Percentiles rank a stretch among this genome's conserved stretches.
These are phyloP conservation scores for Esox lucius DNA, from an alignment of 2,797 vertebrate genomes.

Conservation along the genomic window DNA sequence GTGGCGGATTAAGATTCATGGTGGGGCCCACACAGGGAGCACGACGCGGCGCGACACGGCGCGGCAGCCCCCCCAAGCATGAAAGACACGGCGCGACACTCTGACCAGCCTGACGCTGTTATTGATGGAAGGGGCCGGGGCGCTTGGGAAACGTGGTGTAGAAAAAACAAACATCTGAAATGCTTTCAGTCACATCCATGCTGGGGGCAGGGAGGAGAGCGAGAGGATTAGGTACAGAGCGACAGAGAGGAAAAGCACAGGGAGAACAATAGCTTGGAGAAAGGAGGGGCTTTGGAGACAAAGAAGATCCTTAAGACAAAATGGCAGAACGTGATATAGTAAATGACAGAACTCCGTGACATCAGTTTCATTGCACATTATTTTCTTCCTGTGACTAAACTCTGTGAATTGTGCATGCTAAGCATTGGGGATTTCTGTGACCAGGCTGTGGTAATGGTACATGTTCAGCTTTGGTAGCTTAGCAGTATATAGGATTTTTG, in stretches of 20 bases:
- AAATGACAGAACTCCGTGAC: not conserved
- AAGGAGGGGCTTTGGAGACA: slow-evolving; percentile 9
- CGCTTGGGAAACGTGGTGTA: slow-evolving; percentile 45
- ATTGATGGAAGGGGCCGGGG: slow-evolving; percentile 60
- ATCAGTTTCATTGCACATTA: not conserved
- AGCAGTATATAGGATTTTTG: not conserved
- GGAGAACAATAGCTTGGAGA: not conserved
- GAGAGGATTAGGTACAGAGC: not conserved
- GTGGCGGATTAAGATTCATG: slow-evolving; percentile 80
- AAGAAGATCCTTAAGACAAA: not conserved
- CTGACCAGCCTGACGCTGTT: slow-evolving; percentile 57
- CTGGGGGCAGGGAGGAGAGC: slow-evolving; percentile 27
- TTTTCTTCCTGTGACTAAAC: slow-evolving; percentile 6
- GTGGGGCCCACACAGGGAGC: slow-evolving; percentile 49
- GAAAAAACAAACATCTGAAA: slow-evolving; percentile 45
- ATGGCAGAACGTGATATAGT: not conserved
- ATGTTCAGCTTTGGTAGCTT: slow-evolving; percentile 2
- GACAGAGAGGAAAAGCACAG: slow-evolving; percentile 4
- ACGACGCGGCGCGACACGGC: not conserved
- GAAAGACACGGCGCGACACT: slow-evolving; percentile 57
- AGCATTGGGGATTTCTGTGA: slow-evolving; percentile 20
- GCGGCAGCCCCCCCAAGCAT: slow-evolving; percentile 17
- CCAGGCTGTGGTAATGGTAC: no score
- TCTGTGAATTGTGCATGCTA: not conserved
- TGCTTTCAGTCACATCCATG: slow-evolving; percentile 43